phyloP scores from a whole-genome alignment of 2,113 vertebrate species.

The Cyprinodon variegatus region DNA sequence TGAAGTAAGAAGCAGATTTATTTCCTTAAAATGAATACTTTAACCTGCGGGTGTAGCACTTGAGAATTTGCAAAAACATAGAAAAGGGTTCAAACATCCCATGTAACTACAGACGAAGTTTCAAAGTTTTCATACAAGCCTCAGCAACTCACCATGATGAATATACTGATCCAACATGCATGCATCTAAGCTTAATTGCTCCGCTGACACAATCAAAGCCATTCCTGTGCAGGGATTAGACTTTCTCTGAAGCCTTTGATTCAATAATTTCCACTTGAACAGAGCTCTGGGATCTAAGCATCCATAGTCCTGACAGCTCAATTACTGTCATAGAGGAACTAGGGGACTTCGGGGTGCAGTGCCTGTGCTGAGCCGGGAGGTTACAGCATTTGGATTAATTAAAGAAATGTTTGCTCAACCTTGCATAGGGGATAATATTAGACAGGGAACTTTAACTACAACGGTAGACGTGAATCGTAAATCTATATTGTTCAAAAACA shows the following conservation, averaged over 20 bases:
- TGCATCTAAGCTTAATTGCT: conserved; percentile 51
- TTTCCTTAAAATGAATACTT: neutral
- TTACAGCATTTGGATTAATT: conserved; percentile 58
- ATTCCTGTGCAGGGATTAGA: conserved; percentile 60
- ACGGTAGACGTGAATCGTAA: conserved; percentile 13
- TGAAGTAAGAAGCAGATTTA: conserved; percentile 24
- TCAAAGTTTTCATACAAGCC: conserved; percentile 35
- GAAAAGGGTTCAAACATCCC: conserved; percentile 19
- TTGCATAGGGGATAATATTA: conserved; percentile 35
- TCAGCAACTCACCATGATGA: conserved; percentile 28
- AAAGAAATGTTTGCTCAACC: conserved; percentile 52
- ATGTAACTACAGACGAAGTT: neutral
- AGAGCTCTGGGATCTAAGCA: conserved; percentile 51
- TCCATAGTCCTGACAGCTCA: conserved; percentile 59
- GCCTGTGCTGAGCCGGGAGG: conserved; percentile 39
- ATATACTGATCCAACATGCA: conserved; percentile 54
- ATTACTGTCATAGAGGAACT: conserved; percentile 50
- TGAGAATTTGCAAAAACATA: neutral
- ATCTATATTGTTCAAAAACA: conserved; percentile 3
- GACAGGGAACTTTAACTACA: conserved; percentile 51
- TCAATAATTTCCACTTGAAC: conserved; percentile 64
- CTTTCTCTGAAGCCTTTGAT: conserved; percentile 58
- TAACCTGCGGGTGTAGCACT: neutral
- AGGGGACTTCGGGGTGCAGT: conserved; percentile 10
- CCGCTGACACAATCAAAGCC: conserved; percentile 59